Evolutionary conservation across 2,888 invertebrate species (phyloP).

Genomic region (Drosophila vallismaia): DNA sequence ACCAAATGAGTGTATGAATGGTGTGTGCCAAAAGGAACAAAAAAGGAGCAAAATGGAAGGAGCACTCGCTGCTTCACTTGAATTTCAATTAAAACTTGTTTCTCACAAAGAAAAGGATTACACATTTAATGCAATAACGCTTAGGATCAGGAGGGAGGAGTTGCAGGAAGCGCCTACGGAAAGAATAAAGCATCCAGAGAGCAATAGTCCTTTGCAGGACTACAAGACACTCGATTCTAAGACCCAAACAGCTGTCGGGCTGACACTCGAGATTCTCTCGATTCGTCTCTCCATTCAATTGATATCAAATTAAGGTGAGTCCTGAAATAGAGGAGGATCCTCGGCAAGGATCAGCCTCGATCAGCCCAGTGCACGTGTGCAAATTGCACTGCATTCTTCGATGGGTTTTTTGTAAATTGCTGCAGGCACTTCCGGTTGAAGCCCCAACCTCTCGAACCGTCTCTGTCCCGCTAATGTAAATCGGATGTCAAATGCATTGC

Average conservation of each 20-base stretch:
- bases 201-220: conserved; percentile 45
- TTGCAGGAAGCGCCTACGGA: conserved; percentile 82
- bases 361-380: conserved; percentile 66
- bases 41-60: conserved; percentile 50
- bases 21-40: conserved; percentile 37
- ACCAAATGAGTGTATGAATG: conserved; percentile 25
- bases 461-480: conserved; percentile 79
- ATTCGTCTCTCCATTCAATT: conserved; percentile 42
- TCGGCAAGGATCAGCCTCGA: conserved; percentile 4
- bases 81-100: conserved; percentile 78
- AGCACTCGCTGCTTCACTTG: conserved; percentile 67
- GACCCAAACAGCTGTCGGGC: conserved; percentile 48
- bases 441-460: conserved; percentile 2
- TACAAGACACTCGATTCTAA: conserved; percentile 34
- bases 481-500: conserved; percentile 82
- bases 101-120: conserved; percentile 44
- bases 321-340: conserved; percentile 16
- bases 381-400: conserved; percentile 31
- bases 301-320: conserved; percentile 66
- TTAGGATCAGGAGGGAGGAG: conserved; percentile 65
- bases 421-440: conserved; percentile 30
- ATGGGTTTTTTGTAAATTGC: conserved; percentile 11
- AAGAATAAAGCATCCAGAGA: conserved; percentile 21
- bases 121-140: conserved; percentile 76
- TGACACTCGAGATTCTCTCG: conserved; percentile 68